phyloP scores from a whole-genome alignment of 2,888 invertebrate genomes.

The Thelaira solivaga region DNA sequence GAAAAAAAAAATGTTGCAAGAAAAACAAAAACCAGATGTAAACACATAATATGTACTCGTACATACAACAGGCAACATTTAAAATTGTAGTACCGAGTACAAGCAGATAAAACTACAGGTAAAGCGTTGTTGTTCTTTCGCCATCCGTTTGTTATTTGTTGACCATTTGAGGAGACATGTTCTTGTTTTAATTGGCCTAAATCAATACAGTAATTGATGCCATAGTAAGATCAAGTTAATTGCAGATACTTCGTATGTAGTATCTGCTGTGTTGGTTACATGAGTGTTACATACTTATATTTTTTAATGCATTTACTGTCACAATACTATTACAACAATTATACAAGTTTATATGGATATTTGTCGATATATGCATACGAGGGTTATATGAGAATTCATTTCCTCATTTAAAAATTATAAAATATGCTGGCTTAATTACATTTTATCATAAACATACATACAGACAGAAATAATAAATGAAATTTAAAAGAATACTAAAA shows the following conservation, averaged over 20 bases:
- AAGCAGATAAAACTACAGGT: conserved; percentile 16
- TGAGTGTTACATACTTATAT: neutral
- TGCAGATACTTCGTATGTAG: conserved; percentile 37
- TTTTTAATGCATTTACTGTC: conserved; percentile 17
- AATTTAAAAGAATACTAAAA: no score
- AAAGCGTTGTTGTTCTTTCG: conserved; percentile 18
- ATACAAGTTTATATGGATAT: neutral
- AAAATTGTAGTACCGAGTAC: no score
- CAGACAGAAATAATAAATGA: no score
- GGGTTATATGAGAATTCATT: neutral
- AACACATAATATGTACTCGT: neutral
- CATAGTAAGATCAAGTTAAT: conserved; percentile 42
- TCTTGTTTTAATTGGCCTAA: conserved; percentile 49
- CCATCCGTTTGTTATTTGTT: conserved; percentile 8
- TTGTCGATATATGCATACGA: no score
- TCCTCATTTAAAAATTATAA: neutral
- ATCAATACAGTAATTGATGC: conserved; percentile 46
- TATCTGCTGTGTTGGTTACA: conserved; percentile 26
- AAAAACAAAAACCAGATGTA: neutral
- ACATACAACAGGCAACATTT: neutral
- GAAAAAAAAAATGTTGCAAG: neutral
- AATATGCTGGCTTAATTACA: neutral
- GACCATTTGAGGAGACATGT: conserved; percentile 36
- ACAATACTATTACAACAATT: neutral
- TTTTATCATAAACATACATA: no score